A percentile compares a stretch with the other conserved stretches of the same genome.
Conservation (phyloP, 2,888 invertebrate genomes). For the Scotopteryx bipunctaria region DNA sequence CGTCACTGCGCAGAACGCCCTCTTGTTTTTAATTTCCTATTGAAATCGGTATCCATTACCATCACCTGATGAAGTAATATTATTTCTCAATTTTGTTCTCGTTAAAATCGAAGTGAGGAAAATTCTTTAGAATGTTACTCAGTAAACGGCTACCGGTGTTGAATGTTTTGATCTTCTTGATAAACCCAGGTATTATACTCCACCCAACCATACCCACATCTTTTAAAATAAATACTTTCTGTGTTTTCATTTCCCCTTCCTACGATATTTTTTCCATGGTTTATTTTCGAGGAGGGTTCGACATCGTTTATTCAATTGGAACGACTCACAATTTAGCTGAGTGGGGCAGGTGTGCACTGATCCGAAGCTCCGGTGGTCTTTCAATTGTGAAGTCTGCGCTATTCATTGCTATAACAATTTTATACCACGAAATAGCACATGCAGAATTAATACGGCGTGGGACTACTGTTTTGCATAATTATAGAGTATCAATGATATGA, state of each 20-base stretch:
- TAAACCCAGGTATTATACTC: no score
- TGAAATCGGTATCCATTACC: no score
- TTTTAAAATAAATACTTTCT: not conserved
- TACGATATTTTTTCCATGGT: slow-evolving; percentile 26
- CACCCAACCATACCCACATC: not conserved
- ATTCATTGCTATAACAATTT: no score
- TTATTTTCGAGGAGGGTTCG: slow-evolving; percentile 21
- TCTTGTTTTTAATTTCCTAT: not conserved
- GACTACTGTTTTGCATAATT: not conserved
- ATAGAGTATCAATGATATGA: slow-evolving; percentile 1
- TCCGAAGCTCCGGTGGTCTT: slow-evolving; percentile 9
- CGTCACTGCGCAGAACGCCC: not conserved
- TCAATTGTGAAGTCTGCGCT: slow-evolving; percentile 3
- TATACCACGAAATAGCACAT: no score
- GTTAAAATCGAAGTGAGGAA: no score
- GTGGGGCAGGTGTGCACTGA: slow-evolving; percentile 29
- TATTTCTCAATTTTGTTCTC: no score
- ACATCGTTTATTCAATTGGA: slow-evolving; percentile 33
- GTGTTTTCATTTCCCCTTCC: slow-evolving; percentile 14
- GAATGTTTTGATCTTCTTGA: slow-evolving; percentile 2
- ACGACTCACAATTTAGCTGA: slow-evolving; percentile 20
- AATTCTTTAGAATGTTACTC: no score
- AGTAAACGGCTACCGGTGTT: not conserved
- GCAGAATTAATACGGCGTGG: not conserved
- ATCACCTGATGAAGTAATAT: no score